Conservation (phyloP, 2,888 invertebrate species). For the Philhelius pedissequus region DNA sequence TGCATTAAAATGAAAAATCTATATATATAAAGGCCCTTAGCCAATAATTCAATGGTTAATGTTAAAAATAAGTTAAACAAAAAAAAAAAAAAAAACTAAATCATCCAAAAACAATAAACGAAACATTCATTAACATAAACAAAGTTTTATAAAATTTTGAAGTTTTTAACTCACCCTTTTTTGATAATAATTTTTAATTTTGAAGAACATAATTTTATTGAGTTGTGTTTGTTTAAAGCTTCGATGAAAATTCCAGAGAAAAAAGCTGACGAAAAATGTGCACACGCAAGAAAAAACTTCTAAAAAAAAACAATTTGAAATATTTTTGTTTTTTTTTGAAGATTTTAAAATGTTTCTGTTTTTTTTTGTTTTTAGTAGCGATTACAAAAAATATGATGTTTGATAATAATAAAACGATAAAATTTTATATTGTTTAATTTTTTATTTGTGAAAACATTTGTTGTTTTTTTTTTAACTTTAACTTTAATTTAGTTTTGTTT, state of each 20-base stretch:
- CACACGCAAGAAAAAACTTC: not conserved
- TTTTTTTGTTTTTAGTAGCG: constrained; percentile 60
- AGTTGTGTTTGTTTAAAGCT: not conserved
- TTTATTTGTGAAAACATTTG: constrained; percentile 68
- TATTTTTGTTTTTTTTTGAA: constrained; percentile 15
- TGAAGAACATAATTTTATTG: not conserved
- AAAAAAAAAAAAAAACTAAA: not conserved
- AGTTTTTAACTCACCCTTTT: not conserved
- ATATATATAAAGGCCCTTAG: not conserved
- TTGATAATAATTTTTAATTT: not conserved
- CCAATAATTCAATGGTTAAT: not conserved
- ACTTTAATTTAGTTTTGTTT: constrained; percentile 16
- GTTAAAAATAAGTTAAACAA: not conserved
- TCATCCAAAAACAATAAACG: not conserved
- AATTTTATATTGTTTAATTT: constrained; percentile 2
- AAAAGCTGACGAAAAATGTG: not conserved
- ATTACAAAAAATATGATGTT: constrained; percentile 36
- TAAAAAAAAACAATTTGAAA: not conserved
- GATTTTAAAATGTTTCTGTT: not conserved
- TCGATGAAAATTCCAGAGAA: not conserved
- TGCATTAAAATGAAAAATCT: no score
- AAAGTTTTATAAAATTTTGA: not conserved
- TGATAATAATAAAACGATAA: constrained; percentile 48
- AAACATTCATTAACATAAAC: constrained; percentile 10
- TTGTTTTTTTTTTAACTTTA: constrained; percentile 43